A percentile compares a stretch with the other conserved stretches of the same genome.
Conservation (phyloP, 2,888 invertebrate species). For the Platynereis dumerilii region DNA sequence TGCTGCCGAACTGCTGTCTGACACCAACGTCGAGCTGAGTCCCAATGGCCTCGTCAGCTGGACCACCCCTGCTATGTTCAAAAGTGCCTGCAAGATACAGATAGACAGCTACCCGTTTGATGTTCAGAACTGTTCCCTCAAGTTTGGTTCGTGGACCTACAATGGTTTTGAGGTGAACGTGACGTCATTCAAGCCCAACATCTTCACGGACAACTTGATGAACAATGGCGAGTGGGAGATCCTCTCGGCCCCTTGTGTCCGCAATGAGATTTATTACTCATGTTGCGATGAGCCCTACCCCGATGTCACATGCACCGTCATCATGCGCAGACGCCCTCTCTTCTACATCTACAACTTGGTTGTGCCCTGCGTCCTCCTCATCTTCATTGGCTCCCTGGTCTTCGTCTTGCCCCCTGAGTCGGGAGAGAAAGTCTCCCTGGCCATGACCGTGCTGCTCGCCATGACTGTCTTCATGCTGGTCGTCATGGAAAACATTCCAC, state of each 20-base stretch:
- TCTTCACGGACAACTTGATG: conserved; percentile 20
- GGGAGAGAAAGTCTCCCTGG: conserved; percentile 21
- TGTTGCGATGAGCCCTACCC: conserved; percentile 23
- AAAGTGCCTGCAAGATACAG: conserved; percentile 25
- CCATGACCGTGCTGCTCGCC: conserved; percentile 23
- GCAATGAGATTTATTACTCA: conserved; percentile 20
- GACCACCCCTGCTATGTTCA: conserved; percentile 28
- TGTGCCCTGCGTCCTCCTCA: conserved; percentile 19
- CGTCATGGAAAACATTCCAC: conserved; percentile 24
- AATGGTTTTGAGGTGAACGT: conserved; percentile 23
- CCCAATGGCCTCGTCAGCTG: conserved; percentile 23
- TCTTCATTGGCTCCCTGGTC: conserved; percentile 20
- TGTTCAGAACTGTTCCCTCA: conserved; percentile 24
- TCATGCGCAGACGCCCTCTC: conserved; percentile 18
- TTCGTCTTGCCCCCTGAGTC: conserved; percentile 18
- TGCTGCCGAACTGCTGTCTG: conserved; percentile 19
- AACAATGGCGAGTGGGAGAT: conserved; percentile 20
- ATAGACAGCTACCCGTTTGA: conserved; percentile 30
- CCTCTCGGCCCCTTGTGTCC: conserved; percentile 8
- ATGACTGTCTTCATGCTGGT: conserved; percentile 24
- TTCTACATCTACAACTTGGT: conserved; percentile 23
- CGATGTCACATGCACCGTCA: conserved; percentile 17
- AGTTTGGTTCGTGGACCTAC: conserved; percentile 30
- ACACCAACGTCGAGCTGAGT: conserved; percentile 24
- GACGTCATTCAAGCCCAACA: conserved; percentile 1